Percentiles rank a stretch among this genome's conserved stretches.
Evolutionary conservation across 2,888 invertebrate species (phyloP).

Genomic region (Amitus sp.): DNA sequence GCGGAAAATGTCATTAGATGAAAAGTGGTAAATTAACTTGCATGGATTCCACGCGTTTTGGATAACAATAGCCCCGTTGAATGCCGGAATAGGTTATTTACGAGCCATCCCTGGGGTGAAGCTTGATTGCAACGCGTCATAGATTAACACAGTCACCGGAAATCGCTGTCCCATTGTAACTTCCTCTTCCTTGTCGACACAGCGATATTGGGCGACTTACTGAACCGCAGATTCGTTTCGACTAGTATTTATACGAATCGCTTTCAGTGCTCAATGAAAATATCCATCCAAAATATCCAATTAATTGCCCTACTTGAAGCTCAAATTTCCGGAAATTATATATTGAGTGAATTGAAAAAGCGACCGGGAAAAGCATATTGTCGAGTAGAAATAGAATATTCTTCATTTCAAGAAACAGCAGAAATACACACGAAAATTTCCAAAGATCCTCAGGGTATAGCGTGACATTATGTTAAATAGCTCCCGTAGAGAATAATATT

Average conservation of each 20-base stretch:
- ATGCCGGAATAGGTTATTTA: conserved; percentile 36
- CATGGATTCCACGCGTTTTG: conserved; percentile 22
- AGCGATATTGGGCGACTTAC: conserved; percentile 39
- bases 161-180: conserved; percentile 41
- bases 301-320: no score
- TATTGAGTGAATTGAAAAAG: no score
- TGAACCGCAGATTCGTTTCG: conserved; percentile 32
- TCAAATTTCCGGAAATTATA: no score
- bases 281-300: not conserved
- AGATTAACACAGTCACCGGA: conserved; percentile 41
- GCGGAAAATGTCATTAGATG: no score
- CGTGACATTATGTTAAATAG: no score
- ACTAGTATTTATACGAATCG: conserved; percentile 33
- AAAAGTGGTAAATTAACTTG: conserved; percentile 32
- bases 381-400: no score
- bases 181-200: conserved; percentile 40
- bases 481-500: no score
- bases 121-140: conserved; percentile 41
- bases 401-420: no score
- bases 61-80: conserved; percentile 29
- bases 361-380: no score
- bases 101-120: conserved; percentile 26
- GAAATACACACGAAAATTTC: no score
- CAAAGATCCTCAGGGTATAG: no score
- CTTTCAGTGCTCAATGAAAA: conserved; percentile 30